Base-by-base conservation (phyloP, 2,797 vertebrate species). In the Mallotus villosus region DNA sequence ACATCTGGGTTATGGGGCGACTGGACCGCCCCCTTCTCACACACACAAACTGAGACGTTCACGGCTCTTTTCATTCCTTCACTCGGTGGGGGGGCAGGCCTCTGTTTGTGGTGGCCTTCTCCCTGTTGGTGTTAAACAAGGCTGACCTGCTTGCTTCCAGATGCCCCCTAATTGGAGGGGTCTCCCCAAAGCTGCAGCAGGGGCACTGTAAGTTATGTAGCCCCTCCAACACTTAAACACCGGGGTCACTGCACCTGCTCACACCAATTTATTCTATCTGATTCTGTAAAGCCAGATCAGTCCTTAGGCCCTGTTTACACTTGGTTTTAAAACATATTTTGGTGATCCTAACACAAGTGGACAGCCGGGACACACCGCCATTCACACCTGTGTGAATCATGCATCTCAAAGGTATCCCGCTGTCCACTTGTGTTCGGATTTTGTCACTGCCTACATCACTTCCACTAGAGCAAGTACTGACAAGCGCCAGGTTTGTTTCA, bases 51-150 rank as follows among this genome's bases (percentile, higher is more conserved):
- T 68, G 72, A 84, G 84, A 80, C 71, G 81, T 83, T 75, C 22
- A 5, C 64, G 73, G 63, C 71, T 85, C 82, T 85, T 78, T 86
- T 88, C 84, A 85, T 85, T 78, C 77, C 78, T 0, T 53, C 17
- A 14, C 80, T 86, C 85, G 83, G 81, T 80, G 78, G 79, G 51
- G 75, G 75, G 81, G 78, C 76, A 85, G 82, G 70, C 79, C 82
- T 76, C 24, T 86, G 84, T 90, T 88, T 90, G 85, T 86, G 85
- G 53, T 59, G 29, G 53, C 9, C 27, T 58, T 37, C 55, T 68
- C 83, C 75, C 24, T 86, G 82, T 90, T 88, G 89, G 85, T 86
- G 86, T 87, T 84, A 84, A 55, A 81, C 78, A 83, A 73, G 84
- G 80, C 80, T 76, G 76, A 87, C 85, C 73, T 68, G 79, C 79